Evolutionary conservation across 2,888 invertebrate species (phyloP).

Genomic region (Cephus pulcher): DNA sequence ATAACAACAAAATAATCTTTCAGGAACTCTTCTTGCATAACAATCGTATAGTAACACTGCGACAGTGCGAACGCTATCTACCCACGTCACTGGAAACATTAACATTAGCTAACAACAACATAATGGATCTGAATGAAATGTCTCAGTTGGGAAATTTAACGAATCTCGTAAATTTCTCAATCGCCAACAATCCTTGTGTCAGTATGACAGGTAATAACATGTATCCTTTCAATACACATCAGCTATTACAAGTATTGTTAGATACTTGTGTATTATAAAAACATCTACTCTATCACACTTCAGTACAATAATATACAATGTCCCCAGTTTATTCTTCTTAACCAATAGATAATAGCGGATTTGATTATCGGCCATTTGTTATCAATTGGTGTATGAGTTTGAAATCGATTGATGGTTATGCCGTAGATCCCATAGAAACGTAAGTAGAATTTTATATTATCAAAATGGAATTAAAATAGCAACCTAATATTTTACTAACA

Average conservation of each 20-base stretch:
- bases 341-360: conserved; percentile 74
- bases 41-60: conserved; percentile 85
- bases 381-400: conserved; percentile 94
- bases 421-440: conserved; percentile 92
- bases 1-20: conserved; percentile 37
- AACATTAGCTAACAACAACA: conserved; percentile 85
- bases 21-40: conserved; percentile 88
- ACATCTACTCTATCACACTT: not conserved
- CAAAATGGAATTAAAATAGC: not conserved
- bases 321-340: conserved; percentile 53
- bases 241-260: not conserved
- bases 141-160: conserved; percentile 82
- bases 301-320: too few species aligned
- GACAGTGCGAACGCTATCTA: conserved; percentile 85
- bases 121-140: conserved; percentile 88
- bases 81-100: conserved; percentile 80
- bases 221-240: conserved; percentile 74
- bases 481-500: conserved; percentile 4
- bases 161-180: conserved; percentile 83
- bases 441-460: conserved; percentile 59
- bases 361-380: conserved; percentile 92
- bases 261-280: not conserved
- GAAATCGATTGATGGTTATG: conserved; percentile 88
- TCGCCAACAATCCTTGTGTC: conserved; percentile 90
- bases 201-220: conserved; percentile 80